A percentile compares a stretch with the other conserved stretches of the same genome.
Conservation (phyloP, 2,888 invertebrate species). For the Ormyrus labotus region DNA sequence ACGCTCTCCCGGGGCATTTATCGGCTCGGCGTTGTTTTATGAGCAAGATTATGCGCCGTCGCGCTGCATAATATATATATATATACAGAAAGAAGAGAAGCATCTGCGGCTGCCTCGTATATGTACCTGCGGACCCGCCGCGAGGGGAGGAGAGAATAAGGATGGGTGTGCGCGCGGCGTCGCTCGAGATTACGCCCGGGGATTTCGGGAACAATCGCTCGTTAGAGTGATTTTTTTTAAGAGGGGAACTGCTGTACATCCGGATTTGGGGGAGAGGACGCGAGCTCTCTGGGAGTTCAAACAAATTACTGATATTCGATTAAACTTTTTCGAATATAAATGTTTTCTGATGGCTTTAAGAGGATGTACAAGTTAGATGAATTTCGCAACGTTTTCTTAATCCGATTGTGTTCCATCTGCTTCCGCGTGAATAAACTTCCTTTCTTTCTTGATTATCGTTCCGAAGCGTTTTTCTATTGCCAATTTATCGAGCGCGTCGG, state of each 20-base stretch:
- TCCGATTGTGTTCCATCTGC: too few species aligned
- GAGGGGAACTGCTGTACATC: too few species aligned
- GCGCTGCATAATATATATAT: slow-evolving; percentile 6
- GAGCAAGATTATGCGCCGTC: slow-evolving; percentile 50
- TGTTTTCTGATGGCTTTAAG: too few species aligned
- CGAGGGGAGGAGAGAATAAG: background rate
- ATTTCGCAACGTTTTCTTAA: too few species aligned
- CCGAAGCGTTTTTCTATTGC: too few species aligned
- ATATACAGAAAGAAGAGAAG: background rate
- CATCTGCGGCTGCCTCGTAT: background rate
- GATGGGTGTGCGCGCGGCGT: slow-evolving; percentile 13
- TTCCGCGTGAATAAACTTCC: too few species aligned
- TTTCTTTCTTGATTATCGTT: too few species aligned
- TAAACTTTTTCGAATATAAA: too few species aligned
- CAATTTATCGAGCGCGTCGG: too few species aligned
- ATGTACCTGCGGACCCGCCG: background rate
- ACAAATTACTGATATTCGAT: background rate
- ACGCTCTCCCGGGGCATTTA: slow-evolving; percentile 47
- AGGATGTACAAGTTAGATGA: too few species aligned
- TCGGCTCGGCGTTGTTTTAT: slow-evolving; percentile 51
- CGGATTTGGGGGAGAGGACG: background rate
- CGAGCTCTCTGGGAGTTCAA: background rate
- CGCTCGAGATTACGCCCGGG: slow-evolving; percentile 41
- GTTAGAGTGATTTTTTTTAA: slow-evolving; percentile 22
- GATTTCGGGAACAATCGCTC: slow-evolving; percentile 35